A percentile compares a stretch with the other conserved stretches of the same genome.
Conservation (phyloP, 2,113 vertebrate genomes). For the Acanthisitta chloris region DNA sequence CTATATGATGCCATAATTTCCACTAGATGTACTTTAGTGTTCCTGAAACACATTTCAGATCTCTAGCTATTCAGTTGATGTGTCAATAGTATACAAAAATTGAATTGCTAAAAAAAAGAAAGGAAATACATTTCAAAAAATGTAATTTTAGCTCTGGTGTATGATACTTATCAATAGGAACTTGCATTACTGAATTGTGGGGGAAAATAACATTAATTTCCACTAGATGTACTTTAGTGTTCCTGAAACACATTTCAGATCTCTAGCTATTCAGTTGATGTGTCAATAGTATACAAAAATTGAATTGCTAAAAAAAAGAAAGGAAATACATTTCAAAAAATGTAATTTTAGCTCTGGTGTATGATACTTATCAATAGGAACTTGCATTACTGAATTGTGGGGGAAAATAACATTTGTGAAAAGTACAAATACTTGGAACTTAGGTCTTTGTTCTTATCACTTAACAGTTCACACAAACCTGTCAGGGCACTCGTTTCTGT, state of each 20-base stretch:
- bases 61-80: not conserved
- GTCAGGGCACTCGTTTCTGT: not conserved
- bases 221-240: no score
- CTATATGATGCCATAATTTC: not conserved
- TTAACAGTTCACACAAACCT: not conserved
- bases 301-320: not conserved
- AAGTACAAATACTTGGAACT: not conserved
- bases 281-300: not conserved
- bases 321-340: not conserved
- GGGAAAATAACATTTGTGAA: not conserved
- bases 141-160: not conserved
- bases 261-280: not conserved
- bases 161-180: not conserved
- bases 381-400: not conserved
- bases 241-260: not conserved
- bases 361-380: not conserved
- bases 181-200: not conserved
- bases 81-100: not conserved
- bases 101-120: not conserved
- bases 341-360: not conserved
- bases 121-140: not conserved
- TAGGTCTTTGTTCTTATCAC: not conserved
- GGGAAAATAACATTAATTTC: not conserved
- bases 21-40: not conserved
- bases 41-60: not conserved